These are phyloP conservation scores for Urophycis tenuis DNA, from an alignment of 2,797 vertebrate genomes.

Conservation along the genomic window DNA sequence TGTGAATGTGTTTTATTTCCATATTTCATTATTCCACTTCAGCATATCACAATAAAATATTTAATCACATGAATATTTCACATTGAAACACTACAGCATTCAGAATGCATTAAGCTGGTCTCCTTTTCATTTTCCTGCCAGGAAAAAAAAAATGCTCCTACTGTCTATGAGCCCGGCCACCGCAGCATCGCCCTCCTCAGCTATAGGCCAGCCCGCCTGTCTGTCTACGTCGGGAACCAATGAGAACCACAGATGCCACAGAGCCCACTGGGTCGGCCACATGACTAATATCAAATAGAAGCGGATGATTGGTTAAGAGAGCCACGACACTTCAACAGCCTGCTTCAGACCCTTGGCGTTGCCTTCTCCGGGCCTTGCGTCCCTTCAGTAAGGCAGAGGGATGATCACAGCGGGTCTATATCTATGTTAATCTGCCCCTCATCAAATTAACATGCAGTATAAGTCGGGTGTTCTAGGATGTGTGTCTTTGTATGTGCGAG, in stretches of 20 bases:
- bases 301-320: constrained; percentile 19
- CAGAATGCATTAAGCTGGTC: constrained; percentile 54
- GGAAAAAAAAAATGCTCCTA: constrained; percentile 37
- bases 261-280: constrained; percentile 10
- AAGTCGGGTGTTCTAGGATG: constrained; percentile 8
- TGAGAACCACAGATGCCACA: constrained; percentile 21
- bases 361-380: constrained; percentile 22
- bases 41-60: constrained; percentile 69
- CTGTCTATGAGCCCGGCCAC: constrained; percentile 20
- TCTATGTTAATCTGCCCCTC: constrained; percentile 51
- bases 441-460: constrained; percentile 52
- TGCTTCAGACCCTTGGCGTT: constrained; percentile 14
- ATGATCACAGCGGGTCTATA: constrained; percentile 47
- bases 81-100: constrained; percentile 56
- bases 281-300: constrained; percentile 29
- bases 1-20: constrained; percentile 48
- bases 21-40: constrained; percentile 49
- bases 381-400: constrained; percentile 40
- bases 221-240: constrained; percentile 29
- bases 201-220: constrained; percentile 37
- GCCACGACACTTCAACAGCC: constrained; percentile 13
- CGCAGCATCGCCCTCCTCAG: constrained; percentile 6
- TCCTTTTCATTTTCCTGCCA: constrained; percentile 38
- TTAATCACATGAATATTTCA: constrained; percentile 66
- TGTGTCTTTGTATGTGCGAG: background rate